Evolutionary conservation across 1,140 invertebrate species (phyloP).

Genomic region (Zaprionus nigranus): DNA sequence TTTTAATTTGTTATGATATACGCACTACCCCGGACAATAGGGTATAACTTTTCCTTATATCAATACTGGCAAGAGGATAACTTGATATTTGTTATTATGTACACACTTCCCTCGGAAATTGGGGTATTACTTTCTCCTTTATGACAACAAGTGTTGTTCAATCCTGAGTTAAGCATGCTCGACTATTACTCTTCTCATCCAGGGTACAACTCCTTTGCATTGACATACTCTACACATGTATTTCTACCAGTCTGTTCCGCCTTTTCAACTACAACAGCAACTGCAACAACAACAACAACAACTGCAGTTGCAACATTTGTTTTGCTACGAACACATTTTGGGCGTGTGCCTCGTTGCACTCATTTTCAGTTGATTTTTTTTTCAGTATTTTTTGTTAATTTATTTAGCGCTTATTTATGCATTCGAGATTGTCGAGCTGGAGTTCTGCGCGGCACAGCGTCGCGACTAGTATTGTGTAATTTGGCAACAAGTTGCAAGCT

Average conservation of each 20-base stretch:
- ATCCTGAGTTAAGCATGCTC: neutral
- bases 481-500: constrained; percentile 40
- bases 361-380: constrained; percentile 29
- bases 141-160: neutral
- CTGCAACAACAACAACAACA: constrained; percentile 19
- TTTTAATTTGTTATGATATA: neutral
- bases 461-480: constrained; percentile 57
- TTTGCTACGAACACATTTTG: constrained; percentile 45
- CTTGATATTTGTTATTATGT: neutral
- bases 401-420: constrained; percentile 40
- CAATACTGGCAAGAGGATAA: no score
- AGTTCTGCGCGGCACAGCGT: constrained; percentile 54
- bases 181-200: neutral
- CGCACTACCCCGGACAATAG: neutral
- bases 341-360: constrained; percentile 62
- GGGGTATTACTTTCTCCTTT: neutral
- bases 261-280: constrained; percentile 42
- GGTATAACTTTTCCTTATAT: neutral
- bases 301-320: constrained; percentile 29
- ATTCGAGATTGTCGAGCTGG: constrained; percentile 29
- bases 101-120: neutral
- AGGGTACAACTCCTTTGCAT: constrained; percentile 16
- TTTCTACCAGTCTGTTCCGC: constrained; percentile 56
- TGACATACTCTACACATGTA: constrained; percentile 23
- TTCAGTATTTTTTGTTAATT: constrained; percentile 44